Conservation (phyloP, 1,140 invertebrate genomes). For the Aphis craccivora region DNA sequence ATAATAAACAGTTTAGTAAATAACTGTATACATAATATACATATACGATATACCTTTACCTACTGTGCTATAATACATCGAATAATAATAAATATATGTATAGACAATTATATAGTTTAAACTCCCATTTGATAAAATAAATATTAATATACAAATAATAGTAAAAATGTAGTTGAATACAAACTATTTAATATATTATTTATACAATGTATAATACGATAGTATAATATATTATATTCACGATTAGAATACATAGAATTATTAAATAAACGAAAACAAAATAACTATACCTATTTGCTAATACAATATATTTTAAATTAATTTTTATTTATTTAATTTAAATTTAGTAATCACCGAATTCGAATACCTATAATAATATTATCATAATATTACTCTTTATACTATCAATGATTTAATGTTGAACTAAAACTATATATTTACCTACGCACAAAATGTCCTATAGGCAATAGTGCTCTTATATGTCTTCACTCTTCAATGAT, state of each 20-base stretch:
- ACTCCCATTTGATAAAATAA: too few species aligned
- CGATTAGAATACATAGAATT: neutral
- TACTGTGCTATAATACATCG: too few species aligned
- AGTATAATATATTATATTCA: too few species aligned
- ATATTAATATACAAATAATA: too few species aligned
- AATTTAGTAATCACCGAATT: neutral
- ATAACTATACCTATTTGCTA: neutral
- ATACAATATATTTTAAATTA: neutral
- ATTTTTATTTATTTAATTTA: neutral
- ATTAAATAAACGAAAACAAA: neutral
- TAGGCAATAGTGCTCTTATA: neutral
- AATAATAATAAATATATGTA: too few species aligned
- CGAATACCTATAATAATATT: neutral
- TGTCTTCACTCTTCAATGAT: neutral
- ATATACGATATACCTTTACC: too few species aligned
- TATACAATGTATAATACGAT: neutral
- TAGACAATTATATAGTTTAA: too few species aligned
- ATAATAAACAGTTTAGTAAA: too few species aligned
- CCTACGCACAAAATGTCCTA: neutral
- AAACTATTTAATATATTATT: neutral
- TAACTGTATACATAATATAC: too few species aligned
- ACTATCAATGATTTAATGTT: neutral
- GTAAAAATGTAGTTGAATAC: too few species aligned
- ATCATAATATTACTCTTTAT: neutral
- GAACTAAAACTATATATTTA: neutral